Base-by-base conservation (phyloP, 2,113 vertebrate genomes). In the Crotalus viridis region DNA sequence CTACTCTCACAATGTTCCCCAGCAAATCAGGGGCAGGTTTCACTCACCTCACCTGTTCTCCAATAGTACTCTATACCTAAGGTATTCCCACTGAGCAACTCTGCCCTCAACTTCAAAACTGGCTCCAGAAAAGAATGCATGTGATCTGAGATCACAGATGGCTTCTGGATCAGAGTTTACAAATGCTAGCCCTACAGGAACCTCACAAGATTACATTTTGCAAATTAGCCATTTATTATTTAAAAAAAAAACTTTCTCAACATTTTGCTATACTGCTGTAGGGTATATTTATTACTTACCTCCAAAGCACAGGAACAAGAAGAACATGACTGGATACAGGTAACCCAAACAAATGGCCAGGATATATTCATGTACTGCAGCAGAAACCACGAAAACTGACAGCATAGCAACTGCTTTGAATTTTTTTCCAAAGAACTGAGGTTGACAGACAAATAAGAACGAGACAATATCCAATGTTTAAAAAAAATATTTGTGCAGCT, bases 251-350 rank as follows among this genome's bases (percentile, higher is more conserved):
- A 4, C 46, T 46, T 51, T 51, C 46, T 43, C 51, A 85, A 85
- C 3, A 33, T 51, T 61, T 87, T 46, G n/a, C 51, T 13, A 7
- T 22, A 59, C 26, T 57, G 43, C 85, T 13, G 15, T 5, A 15
- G 22, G 48, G 10, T 61, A 59, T 24, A 92, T 56, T 88, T 74
- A 24, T 39, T 28, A 97, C 98, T 99, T 98, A 99, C 99, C 98
- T 98, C 99, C 99, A 95, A 99, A 99, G 95, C 98, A 98, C 96
- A 98, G 98, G 87, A 99, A 99, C 95, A 99, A 97, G 95, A 97
- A 98, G 56, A 99, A 99, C 94, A 99, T 98, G 74, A 99, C 99
- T 0, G 99, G 99, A 87, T 99, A 99, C 97, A 99, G 99, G 96
- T 98, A 99, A 59, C 98, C 99, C 4, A 99, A 98, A 97, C 98